phyloP scores from a whole-genome alignment of 30 jellyfish, hydroid and myxozoan species.

The Catostylus mosaicus region DNA sequence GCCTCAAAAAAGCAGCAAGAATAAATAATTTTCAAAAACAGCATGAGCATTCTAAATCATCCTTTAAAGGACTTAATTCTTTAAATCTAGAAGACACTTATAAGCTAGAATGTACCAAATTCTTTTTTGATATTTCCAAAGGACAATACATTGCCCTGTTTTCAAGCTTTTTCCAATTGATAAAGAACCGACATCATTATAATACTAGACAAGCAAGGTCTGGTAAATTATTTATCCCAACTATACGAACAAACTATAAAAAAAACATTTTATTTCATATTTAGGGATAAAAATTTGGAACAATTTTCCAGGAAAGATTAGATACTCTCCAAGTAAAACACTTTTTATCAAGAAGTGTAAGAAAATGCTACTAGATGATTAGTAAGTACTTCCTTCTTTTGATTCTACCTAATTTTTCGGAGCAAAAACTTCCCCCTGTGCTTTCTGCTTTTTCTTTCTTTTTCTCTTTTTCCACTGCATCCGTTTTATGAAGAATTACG shows the following conservation, averaged over 20 bases:
- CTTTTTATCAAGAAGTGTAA: too few species aligned
- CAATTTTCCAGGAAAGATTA: background rate
- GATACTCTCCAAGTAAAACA: too few species aligned
- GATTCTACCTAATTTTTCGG: too few species aligned
- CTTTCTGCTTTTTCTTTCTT: too few species aligned
- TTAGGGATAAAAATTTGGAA: background rate
- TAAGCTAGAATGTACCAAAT: constrained; percentile 36
- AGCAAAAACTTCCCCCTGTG: too few species aligned
- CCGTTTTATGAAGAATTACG: too few species aligned
- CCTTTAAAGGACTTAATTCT: constrained; percentile 30
- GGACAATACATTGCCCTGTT: constrained; percentile 19
- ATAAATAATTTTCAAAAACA: constrained; percentile 12
- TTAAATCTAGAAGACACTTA: constrained; percentile 48
- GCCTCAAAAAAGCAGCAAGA: constrained; percentile 36
- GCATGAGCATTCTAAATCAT: constrained; percentile 24
- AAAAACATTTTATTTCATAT: background rate
- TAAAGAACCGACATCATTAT: constrained; percentile 20
- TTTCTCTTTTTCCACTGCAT: too few species aligned
- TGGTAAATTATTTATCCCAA: constrained; percentile 34
- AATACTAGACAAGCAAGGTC: constrained; percentile 43
- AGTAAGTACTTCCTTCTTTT: too few species aligned
- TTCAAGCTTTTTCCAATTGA: constrained; percentile 10
- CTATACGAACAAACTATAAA: constrained; percentile 8
- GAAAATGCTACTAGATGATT: too few species aligned
- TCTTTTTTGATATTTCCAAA: constrained; percentile 29